Base-by-base conservation (phyloP, 2,888 invertebrate species). In the Seira ritae region DNA sequence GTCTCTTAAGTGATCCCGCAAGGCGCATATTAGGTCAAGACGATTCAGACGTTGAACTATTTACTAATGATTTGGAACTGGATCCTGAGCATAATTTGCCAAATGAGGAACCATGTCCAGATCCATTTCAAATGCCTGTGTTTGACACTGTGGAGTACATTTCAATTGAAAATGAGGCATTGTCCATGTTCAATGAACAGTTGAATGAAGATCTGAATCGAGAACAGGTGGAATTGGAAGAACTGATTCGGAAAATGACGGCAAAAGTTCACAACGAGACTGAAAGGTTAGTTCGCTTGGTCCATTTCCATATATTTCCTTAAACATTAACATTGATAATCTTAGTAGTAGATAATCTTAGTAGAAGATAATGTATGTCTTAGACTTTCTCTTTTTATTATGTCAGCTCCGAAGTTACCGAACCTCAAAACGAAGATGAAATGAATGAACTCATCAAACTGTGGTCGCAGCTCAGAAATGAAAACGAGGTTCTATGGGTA, bases 401-500 rank as follows among this genome's bases (percentile, higher is more conserved):
- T 67, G 1, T 17, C 19, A 76, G 69, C 10, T 37, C 70, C 17
- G 76, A 81, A 46, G 76, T 69, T 3, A 42, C 69, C 0, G 20
- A 69, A 4, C 72, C 84, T 37, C 46, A 84, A 15, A 78, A 80
- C 19, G 85, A 84, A 17, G 81, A 80, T 68, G 86, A 87, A 19
- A 81, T 80, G 24, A 87, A 86, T n/a, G 84, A 87, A 75, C 78
- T 87, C 8, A 55, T 86, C 3, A 74, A 71, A n/a, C 19, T 85
- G 1, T 87, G 87, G 87, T 83, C 86, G 69, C 71, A 79, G 8
- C 73, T 76, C 0, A 89, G 87, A 67, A 42, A 84, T 42, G 88
- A 89, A 82, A 89, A 89, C 73, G 87, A 87, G 19, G 74, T 85
- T n/a, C 79, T 89, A 12, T 84, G 87, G 79, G 89, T 89, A 87